Conservation (phyloP, 2,113 vertebrate species). For the Lampris incognitus region DNA sequence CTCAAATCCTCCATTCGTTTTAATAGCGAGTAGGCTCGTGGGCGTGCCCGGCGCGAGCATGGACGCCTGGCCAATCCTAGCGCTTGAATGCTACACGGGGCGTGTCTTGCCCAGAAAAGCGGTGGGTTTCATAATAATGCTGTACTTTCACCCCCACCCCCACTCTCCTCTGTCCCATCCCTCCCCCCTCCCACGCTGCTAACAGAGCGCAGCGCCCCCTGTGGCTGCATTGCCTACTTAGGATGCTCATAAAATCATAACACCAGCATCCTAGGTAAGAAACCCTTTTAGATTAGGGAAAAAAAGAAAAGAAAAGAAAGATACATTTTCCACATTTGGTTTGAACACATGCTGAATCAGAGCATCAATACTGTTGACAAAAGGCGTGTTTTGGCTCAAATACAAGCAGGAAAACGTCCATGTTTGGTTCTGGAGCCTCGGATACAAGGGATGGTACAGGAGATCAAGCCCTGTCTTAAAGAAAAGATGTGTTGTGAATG, state of each 20-base stretch:
- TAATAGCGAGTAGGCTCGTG: too few species aligned
- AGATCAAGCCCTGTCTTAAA: slow-evolving; percentile 41
- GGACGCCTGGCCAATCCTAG: too few species aligned
- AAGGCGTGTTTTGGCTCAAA: slow-evolving; percentile 56
- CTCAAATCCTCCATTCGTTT: too few species aligned
- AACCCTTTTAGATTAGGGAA: neutral
- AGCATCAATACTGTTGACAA: slow-evolving; percentile 53
- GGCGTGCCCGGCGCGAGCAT: too few species aligned
- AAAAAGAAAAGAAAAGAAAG: slow-evolving; percentile 31
- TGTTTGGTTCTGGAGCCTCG: slow-evolving; percentile 27
- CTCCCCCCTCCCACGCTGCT: neutral
- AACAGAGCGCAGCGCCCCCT: slow-evolving; percentile 21
- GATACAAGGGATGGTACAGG: slow-evolving; percentile 40
- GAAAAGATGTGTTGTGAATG: slow-evolving; percentile 36
- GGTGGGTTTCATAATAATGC: too few species aligned
- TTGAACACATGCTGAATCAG: slow-evolving; percentile 59
- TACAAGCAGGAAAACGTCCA: slow-evolving; percentile 54
- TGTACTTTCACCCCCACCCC: too few species aligned
- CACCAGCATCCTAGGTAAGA: slow-evolving; percentile 9
- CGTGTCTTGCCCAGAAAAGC: too few species aligned
- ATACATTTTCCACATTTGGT: slow-evolving; percentile 35
- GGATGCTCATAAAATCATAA: slow-evolving; percentile 1
- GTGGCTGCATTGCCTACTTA: slow-evolving; percentile 33
- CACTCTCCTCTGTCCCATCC: neutral
- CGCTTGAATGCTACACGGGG: too few species aligned